These are phyloP conservation scores for Barnardius zonarius DNA, from an alignment of 2,113 vertebrate species.

Conservation along the genomic window DNA sequence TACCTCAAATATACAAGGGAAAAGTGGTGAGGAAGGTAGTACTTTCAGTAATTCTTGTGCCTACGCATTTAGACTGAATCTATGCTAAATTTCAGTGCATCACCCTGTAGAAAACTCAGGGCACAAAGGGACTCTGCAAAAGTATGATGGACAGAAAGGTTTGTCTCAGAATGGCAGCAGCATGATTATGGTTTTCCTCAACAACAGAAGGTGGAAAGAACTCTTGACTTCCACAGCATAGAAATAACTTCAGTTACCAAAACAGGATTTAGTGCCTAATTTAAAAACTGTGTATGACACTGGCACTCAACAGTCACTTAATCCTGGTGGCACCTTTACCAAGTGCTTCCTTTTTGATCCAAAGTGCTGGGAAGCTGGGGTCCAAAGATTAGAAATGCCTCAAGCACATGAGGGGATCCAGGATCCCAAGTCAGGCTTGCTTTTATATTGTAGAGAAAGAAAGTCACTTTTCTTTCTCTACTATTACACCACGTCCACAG, in stretches of 20 bases:
- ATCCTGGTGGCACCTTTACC: not conserved
- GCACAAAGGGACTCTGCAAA: not conserved
- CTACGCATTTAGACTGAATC: not conserved
- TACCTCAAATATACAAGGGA: not conserved
- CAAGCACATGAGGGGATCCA: not conserved
- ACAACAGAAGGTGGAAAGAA: not conserved
- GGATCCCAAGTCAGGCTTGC: not conserved
- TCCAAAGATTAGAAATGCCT: not conserved
- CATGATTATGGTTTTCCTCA: not conserved
- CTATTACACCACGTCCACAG: not conserved
- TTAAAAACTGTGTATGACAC: not conserved
- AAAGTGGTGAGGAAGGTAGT: not conserved
- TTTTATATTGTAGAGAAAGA: not conserved
- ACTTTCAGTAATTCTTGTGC: not conserved
- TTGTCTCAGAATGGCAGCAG: not conserved
- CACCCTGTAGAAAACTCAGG: not conserved
- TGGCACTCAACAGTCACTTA: not conserved
- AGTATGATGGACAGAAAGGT: not conserved
- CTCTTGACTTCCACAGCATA: not conserved
- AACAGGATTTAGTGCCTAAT: not conserved
- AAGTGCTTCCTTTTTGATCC: not conserved
- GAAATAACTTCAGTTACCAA: not conserved
- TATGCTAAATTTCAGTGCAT: not conserved
- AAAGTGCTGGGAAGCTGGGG: not conserved
- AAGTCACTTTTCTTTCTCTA: not conserved